Evolutionary conservation across 2,888 invertebrate genomes (phyloP).

Genomic region (Dioctria linearis): DNA sequence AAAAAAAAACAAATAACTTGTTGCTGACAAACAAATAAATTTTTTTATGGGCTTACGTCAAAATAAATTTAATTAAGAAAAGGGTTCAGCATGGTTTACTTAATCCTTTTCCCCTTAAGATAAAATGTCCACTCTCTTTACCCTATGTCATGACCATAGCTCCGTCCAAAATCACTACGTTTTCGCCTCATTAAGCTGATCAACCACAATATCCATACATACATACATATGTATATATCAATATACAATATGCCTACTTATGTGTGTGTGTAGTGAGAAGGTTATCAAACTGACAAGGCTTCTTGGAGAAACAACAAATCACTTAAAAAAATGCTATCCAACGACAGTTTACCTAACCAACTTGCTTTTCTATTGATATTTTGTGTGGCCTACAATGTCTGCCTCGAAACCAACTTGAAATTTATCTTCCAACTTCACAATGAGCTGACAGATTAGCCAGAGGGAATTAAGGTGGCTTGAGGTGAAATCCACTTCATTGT

Average conservation of each 20-base stretch:
- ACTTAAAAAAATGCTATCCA: conserved; percentile 34
- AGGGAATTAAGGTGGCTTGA: conserved; percentile 18
- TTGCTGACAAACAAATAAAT: background rate
- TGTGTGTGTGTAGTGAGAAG: no score
- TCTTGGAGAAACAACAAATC: conserved; percentile 14
- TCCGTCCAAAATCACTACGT: background rate
- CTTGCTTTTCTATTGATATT: background rate
- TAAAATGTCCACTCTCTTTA: background rate
- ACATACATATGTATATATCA: no score
- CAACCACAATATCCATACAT: conserved; percentile 1
- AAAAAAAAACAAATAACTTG: no score
- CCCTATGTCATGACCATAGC: background rate
- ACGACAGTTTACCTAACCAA: conserved; percentile 16
- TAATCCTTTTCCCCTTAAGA: no score
- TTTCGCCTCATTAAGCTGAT: conserved; percentile 26
- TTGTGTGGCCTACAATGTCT: background rate
- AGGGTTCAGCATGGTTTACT: no score
- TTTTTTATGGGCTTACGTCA: background rate
- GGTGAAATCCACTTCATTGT: conserved; percentile 31
- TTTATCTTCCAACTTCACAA: conserved; percentile 14
- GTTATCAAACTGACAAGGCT: conserved; percentile 3
- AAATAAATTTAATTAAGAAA: no score
- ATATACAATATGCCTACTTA: no score
- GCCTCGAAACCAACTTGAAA: background rate
- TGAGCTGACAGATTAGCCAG: conserved; percentile 30